phyloP scores from a whole-genome alignment of 2,888 invertebrate genomes.

The Didymodactylos carnosus region DNA sequence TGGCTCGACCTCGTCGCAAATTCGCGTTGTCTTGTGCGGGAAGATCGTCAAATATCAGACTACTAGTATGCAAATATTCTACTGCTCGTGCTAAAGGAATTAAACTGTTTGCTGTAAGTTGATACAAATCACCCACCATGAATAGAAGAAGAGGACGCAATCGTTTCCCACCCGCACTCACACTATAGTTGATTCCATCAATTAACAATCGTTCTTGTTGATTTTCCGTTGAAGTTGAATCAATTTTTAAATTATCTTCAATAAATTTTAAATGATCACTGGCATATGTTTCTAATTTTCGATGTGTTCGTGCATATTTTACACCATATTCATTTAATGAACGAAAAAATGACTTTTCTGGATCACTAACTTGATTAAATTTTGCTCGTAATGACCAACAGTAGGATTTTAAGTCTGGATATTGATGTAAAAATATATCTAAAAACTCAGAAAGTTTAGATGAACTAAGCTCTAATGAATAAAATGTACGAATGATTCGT shows the following conservation, averaged over 20 bases:
- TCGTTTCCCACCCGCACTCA: background rate
- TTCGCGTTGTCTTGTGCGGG: slow-evolving; percentile 1
- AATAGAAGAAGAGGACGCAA: background rate
- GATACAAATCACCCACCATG: background rate
- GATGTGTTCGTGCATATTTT: background rate
- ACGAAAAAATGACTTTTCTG: background rate
- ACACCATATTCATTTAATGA: background rate
- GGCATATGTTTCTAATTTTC: background rate
- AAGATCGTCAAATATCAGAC: slow-evolving; percentile 2
- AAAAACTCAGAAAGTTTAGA: background rate
- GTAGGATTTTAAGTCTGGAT: background rate
- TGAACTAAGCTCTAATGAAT: background rate
- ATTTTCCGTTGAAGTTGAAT: background rate
- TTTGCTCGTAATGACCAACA: background rate
- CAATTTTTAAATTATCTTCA: background rate
- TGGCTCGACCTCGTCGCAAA: background rate
- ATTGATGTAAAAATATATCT: background rate
- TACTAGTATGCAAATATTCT: slow-evolving; percentile 2
- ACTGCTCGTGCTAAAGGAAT: background rate
- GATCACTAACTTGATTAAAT: background rate
- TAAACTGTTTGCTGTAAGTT: background rate
- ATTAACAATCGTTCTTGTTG: no score
- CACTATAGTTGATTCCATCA: background rate
- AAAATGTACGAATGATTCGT: background rate
- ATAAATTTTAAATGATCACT: background rate